These are phyloP conservation scores for Charina bottae DNA, from an alignment of 2,113 vertebrate species.

Conservation along the genomic window DNA sequence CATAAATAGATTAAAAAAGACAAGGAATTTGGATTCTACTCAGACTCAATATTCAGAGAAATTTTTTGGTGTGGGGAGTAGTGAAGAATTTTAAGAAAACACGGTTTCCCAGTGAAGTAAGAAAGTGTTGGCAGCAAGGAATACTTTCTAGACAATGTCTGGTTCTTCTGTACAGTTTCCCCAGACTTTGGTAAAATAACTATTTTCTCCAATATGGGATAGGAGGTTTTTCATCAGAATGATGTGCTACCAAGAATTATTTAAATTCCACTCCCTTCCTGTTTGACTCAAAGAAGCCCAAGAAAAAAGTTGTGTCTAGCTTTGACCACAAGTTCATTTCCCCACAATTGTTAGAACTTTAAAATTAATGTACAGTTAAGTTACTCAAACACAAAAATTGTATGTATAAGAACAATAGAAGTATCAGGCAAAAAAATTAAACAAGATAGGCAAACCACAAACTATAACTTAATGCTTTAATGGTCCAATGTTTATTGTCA, in stretches of 20 bases:
- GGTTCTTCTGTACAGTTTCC: neutral
- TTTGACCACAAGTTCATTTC: neutral
- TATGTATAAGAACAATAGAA: neutral
- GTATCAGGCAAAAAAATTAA: neutral
- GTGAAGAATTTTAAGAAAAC: neutral
- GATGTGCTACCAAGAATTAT: neutral
- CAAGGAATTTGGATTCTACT: neutral
- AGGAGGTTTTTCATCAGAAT: neutral
- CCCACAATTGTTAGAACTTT: neutral
- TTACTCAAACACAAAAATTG: neutral
- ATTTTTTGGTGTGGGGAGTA: neutral
- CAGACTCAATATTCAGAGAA: neutral
- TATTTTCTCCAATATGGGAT: neutral
- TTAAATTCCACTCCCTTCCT: slow-evolving; percentile 22
- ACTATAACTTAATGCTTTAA: neutral
- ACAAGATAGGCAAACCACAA: neutral
- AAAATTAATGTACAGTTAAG: neutral
- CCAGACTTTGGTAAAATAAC: neutral
- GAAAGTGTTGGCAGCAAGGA: neutral
- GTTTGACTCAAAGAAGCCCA: neutral
- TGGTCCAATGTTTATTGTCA: neutral
- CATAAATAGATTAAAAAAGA: neutral
- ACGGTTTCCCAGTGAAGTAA: neutral
- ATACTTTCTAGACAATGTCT: slow-evolving; percentile 3
- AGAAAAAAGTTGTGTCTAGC: neutral